phyloP scores from a whole-genome alignment of 2,113 vertebrate species.

The Okapia johnstoni region DNA sequence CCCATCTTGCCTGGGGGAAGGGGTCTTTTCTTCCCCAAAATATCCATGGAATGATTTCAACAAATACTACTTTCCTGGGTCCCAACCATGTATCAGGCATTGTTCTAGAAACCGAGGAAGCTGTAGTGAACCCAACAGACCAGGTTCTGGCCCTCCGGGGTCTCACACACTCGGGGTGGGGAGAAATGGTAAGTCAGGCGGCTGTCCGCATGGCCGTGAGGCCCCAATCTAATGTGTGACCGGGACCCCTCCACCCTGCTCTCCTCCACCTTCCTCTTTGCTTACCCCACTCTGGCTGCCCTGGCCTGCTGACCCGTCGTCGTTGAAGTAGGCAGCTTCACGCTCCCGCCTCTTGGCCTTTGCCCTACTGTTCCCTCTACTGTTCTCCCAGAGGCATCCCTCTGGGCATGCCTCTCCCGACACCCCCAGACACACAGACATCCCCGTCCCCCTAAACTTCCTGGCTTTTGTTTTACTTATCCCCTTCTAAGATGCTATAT shows the following conservation, averaged over 20 bases:
- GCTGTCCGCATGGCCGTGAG: not conserved
- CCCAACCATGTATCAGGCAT: not conserved
- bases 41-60: not conserved
- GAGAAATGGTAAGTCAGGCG: not conserved
- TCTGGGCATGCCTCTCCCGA: not conserved
- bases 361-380: not conserved
- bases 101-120: not conserved
- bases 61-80: not conserved
- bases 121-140: not conserved
- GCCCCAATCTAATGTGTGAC: not conserved
- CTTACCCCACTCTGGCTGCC: no score
- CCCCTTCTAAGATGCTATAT: not conserved
- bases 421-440: not conserved
- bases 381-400: no score
- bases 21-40: not conserved
- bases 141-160: not conserved
- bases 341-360: not conserved
- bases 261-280: not conserved
- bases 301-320: not conserved
- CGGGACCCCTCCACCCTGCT: rapidly evolving
- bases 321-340: not conserved
- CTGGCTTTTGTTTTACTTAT: not conserved
- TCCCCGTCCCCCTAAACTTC: not conserved
- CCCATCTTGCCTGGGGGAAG: not conserved
- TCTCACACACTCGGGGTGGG: not conserved